Percentiles rank a stretch among this genome's conserved stretches.
phyloP scores from a whole-genome alignment of 2,113 vertebrate genomes.

The Corydoras sp. region DNA sequence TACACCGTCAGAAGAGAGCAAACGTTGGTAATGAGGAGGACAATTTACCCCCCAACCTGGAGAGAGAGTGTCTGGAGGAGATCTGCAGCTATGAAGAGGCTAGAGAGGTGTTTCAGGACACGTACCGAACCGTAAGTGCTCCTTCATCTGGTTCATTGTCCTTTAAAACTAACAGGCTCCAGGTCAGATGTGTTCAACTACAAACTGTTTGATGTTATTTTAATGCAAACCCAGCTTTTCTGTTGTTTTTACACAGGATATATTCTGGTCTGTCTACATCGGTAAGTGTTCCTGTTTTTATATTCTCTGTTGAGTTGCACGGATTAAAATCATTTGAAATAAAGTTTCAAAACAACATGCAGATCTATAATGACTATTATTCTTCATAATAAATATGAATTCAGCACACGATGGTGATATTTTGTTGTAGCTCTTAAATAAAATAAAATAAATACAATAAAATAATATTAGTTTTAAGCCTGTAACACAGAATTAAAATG shows the following conservation, averaged over 20 bases:
- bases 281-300: constrained; percentile 53
- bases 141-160: background rate
- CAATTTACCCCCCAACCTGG: constrained; percentile 58
- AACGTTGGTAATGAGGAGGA: constrained; percentile 51
- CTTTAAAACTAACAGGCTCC: too few species aligned
- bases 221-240: background rate
- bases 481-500: background rate
- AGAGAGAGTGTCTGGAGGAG: constrained; percentile 77
- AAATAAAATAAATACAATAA: too few species aligned
- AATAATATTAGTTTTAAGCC: too few species aligned
- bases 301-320: background rate
- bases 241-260: constrained; percentile 60
- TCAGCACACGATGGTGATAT: too few species aligned
- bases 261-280: constrained; percentile 73
- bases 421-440: too few species aligned
- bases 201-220: background rate
- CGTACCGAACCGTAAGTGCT: constrained; percentile 69
- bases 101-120: constrained; percentile 72
- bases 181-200: too few species aligned
- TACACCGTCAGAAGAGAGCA: constrained; percentile 61
- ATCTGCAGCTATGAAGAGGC: constrained; percentile 82
- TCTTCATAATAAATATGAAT: too few species aligned
- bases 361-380: too few species aligned
- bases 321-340: too few species aligned
- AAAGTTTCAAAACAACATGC: too few species aligned